These are phyloP conservation scores for Lysiphlebus fabarum DNA, from an alignment of 1,140 invertebrate species.

Conservation along the genomic window DNA sequence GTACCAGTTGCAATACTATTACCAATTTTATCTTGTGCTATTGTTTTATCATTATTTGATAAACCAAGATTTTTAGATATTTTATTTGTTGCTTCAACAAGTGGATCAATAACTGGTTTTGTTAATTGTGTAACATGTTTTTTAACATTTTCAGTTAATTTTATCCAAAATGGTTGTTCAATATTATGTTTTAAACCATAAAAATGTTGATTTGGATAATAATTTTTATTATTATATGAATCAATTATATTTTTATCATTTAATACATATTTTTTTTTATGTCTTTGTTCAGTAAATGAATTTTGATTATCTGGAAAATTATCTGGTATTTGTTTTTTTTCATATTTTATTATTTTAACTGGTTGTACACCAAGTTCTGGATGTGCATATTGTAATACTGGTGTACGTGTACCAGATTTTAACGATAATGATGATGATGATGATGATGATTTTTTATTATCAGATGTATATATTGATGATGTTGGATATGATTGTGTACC, in stretches of 20 bases:
- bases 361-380: constrained; percentile 74
- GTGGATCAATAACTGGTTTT: constrained; percentile 67
- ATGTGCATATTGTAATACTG: constrained; percentile 74
- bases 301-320: constrained; percentile 51
- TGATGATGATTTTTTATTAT: constrained; percentile 48
- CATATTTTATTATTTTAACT: constrained; percentile 59
- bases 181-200: constrained; percentile 45
- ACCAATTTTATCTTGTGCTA: constrained; percentile 69
- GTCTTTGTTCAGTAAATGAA: constrained; percentile 43
- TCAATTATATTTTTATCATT: constrained; percentile 46
- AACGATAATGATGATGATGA: constrained; percentile 46
- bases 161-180: constrained; percentile 68
- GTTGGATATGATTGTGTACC: constrained; percentile 62
- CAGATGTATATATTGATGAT: constrained; percentile 61
- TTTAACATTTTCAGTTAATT: constrained; percentile 68
- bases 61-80: constrained; percentile 73
- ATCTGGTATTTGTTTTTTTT: constrained; percentile 52
- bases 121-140: constrained; percentile 69
- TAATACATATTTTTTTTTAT: constrained; percentile 49
- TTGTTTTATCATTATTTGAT: constrained; percentile 47
- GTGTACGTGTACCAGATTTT: constrained; percentile 67
- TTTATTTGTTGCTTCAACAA: constrained; percentile 74
- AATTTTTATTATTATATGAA: constrained; percentile 44
- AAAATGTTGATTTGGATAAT: constrained; percentile 48
- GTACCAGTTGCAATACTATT: constrained; percentile 55